Evolutionary conservation across 2,113 vertebrate genomes (phyloP), one percentile per base, ranked within the genome.

Genomic region (Neolamprologus brichardi): DNA sequence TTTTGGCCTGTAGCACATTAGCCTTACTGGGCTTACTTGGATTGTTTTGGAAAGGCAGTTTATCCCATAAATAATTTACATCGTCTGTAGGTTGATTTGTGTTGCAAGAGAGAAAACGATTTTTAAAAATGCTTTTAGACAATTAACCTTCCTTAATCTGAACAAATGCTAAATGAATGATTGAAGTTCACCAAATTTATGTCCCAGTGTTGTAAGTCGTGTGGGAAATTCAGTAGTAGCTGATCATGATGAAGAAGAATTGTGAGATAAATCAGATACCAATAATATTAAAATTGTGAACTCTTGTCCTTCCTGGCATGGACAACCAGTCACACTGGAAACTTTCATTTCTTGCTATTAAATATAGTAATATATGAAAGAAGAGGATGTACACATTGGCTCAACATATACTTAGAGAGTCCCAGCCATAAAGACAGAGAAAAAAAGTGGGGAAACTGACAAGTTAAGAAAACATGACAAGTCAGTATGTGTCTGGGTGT

Each of bases 251-350:
- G 44, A 75, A 46, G 13, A 51, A 64, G 32, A 80, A 25, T 46
- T 44, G 20, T 7, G 39, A 72, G 39, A 72, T 72, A 44, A 44
- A 72, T 44, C 6, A 39, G 6, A 72, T 72, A 44, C 13, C 37
- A 72, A 17, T 72, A 25, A 25, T 44, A 25, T 72, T 72, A 44
- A 72, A 72, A 7, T 25, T 10, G 20, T 72, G 37, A 72, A 25
- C 67, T 44, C 20, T 44, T 72, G 7, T 41, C n/a, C 7, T 72
- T 44, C 67, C 37, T 95, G 95, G 96, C 96, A 97, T 95, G 96
- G 95, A 87, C 88, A 93, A 92, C 85, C 94, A 96, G 93, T 96
- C 92, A 96, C 87, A 86, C 96, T 96, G 95, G 41, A 2, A 77
- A 77, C 70, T 51, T 58, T 20, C 5, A 78, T 37, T 32, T 51